These are phyloP conservation scores for Peromyscus polionotus DNA, from an alignment of 2,113 vertebrate species.

Conservation along the genomic window DNA sequence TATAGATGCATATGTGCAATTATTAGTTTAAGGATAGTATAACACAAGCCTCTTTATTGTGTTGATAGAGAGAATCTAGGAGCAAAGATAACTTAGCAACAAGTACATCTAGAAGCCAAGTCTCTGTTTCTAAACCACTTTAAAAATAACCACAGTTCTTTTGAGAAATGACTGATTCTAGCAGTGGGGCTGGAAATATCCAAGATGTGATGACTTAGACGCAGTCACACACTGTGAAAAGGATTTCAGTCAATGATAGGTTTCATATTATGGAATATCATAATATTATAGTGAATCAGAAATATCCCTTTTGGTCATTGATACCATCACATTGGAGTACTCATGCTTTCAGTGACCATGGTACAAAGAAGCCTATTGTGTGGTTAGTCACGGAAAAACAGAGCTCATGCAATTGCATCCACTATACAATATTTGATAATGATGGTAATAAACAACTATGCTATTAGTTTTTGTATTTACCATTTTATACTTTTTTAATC, in stretches of 20 bases:
- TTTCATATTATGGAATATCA: neutral
- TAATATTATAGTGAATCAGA: neutral
- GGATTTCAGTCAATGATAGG: neutral
- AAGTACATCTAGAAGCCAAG: neutral
- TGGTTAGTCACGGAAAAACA: neutral
- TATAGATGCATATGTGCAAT: neutral
- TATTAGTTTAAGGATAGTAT: neutral
- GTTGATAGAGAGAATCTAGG: neutral
- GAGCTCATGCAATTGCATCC: neutral
- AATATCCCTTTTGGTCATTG: neutral
- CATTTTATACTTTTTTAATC: neutral
- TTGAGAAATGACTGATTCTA: constrained; percentile 9
- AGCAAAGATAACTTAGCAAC: neutral
- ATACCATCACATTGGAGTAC: neutral
- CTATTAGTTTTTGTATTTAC: neutral
- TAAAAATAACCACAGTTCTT: neutral
- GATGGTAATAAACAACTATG: neutral
- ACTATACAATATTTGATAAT: neutral
- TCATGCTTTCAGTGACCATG: neutral
- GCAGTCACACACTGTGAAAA: neutral
- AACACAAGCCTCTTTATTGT: neutral
- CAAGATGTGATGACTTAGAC: neutral
- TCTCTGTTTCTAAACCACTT: neutral
- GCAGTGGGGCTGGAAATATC: neutral
- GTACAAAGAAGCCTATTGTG: neutral